These are phyloP conservation scores for Prosopocoilus inquinatus DNA, from an alignment of 2,888 invertebrate genomes.

Conservation along the genomic window DNA sequence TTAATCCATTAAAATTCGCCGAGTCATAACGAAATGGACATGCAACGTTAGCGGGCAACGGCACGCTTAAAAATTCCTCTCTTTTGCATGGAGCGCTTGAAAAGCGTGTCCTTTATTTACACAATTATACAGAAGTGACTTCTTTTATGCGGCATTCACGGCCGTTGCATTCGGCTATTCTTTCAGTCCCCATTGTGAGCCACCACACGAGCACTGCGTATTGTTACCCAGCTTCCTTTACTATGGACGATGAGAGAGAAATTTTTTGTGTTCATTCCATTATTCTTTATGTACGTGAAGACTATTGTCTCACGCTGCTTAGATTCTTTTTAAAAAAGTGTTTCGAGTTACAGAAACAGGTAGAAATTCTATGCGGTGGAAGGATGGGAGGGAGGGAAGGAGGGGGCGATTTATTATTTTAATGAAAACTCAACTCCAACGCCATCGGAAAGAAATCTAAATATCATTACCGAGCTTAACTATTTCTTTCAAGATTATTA, in stretches of 20 bases:
- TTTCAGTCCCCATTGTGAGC: constrained; percentile 42
- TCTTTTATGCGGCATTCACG: constrained; percentile 46
- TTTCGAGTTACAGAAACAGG: constrained; percentile 30
- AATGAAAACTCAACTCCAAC: too few relatives aligned
- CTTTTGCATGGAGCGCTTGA: constrained; percentile 38
- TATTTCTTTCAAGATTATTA: too few relatives aligned
- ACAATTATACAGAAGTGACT: constrained; percentile 48
- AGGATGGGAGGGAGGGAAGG: too few relatives aligned
- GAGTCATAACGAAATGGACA: constrained; percentile 29
- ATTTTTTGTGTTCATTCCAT: constrained; percentile 42
- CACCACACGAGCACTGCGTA: constrained; percentile 41
- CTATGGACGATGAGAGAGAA: constrained; percentile 34
- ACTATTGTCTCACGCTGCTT: constrained; percentile 35
- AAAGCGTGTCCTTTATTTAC: constrained; percentile 47
- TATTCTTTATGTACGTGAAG: constrained; percentile 42
- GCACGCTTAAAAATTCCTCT: constrained; percentile 32
- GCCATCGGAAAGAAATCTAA: too few relatives aligned
- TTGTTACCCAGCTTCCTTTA: constrained; percentile 42
- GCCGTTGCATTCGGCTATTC: constrained; percentile 46
- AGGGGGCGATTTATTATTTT: too few relatives aligned
- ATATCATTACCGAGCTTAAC: too few relatives aligned
- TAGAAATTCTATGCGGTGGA: neutral
- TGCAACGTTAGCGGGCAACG: constrained; percentile 32
- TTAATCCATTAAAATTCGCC: constrained; percentile 18
- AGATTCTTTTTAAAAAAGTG: constrained; percentile 38